Evolutionary conservation across 2,113 vertebrate species (phyloP).

Genomic region (Accipiter virgatus): DNA sequence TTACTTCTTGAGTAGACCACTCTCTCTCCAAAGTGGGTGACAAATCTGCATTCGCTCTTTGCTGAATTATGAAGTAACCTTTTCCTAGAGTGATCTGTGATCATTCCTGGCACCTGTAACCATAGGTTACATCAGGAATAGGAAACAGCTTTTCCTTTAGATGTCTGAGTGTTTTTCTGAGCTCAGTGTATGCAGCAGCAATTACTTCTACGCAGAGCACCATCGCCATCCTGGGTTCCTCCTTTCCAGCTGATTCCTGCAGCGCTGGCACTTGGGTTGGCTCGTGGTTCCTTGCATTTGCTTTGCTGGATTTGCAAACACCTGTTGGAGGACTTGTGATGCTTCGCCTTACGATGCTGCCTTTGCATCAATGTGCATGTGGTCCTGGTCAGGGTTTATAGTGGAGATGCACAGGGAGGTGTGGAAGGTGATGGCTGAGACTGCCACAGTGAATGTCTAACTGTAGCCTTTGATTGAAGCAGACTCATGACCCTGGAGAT

Average conservation of each 20-base stretch:
- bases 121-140: neutral
- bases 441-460: neutral
- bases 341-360: neutral
- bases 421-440: neutral
- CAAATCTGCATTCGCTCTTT: neutral
- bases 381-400: neutral
- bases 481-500: neutral
- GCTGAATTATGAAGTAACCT: too few species aligned
- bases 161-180: neutral
- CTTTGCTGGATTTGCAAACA: neutral
- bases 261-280: neutral
- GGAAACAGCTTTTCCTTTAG: neutral
- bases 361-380: fast-evolving
- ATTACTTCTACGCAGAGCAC: neutral
- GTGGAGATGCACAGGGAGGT: neutral
- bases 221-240: neutral
- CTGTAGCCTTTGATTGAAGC: neutral
- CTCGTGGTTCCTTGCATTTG: neutral
- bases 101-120: neutral
- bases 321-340: neutral
- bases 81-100: neutral
- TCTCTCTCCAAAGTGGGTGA: neutral
- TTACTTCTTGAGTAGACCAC: neutral
- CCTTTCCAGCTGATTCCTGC: neutral
- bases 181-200: neutral